phyloP scores from a whole-genome alignment of 2,797 vertebrate genomes.

The Vespertilio murinus region DNA sequence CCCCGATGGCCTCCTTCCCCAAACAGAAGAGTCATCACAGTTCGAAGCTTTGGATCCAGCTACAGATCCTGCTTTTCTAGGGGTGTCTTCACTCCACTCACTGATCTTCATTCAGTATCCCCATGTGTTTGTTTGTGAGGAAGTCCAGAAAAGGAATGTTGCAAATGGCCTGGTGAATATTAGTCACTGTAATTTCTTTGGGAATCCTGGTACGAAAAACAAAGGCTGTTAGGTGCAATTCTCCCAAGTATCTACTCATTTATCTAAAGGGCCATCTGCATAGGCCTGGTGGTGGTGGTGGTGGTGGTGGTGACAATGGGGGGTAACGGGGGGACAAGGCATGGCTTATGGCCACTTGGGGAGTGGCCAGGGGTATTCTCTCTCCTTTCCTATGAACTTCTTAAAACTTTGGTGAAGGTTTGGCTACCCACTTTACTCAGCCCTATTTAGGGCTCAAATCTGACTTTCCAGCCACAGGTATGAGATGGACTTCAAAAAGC shows the following conservation, averaged over 20 bases:
- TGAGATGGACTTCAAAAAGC: neutral
- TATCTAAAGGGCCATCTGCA: neutral
- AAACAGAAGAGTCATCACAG: conserved; percentile 66
- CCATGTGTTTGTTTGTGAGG: conserved; percentile 97
- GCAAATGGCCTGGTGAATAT: conserved; percentile 95
- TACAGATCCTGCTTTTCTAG: conserved; percentile 66
- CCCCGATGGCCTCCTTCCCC: conserved; percentile 48
- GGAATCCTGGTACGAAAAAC: conserved; percentile 88
- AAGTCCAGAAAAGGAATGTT: conserved; percentile 97
- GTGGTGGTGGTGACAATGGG: no score
- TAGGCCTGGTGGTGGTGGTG: neutral
- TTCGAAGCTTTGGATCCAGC: neutral
- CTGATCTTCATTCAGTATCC: conserved; percentile 89
- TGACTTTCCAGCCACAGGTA: neutral
- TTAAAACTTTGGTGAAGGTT: neutral
- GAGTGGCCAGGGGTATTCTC: no score
- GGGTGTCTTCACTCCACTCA: conserved; percentile 76
- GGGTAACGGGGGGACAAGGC: neutral
- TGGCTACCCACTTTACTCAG: neutral
- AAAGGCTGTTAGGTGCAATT: conserved; percentile 44
- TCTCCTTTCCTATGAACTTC: neutral
- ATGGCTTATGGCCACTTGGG: neutral
- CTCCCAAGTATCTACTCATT: neutral
- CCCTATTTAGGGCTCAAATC: neutral
- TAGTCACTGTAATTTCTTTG: conserved; percentile 94